Base-by-base conservation (phyloP, 2,888 invertebrate species). In the Philaethria dido region DNA sequence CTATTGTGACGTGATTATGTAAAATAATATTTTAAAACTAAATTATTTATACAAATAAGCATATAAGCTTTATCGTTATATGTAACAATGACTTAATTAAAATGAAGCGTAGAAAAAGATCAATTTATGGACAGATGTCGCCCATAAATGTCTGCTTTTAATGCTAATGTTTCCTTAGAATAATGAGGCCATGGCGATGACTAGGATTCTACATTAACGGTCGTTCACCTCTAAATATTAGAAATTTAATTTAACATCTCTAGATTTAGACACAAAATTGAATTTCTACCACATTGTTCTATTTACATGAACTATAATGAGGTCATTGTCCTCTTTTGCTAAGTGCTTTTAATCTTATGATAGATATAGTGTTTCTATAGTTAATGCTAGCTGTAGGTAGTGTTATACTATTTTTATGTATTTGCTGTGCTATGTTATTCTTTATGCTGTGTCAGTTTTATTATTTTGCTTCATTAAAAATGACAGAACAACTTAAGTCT, bases 1-100 rank as follows among this genome's bases (percentile, higher is more conserved):
- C 78, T 80, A 80, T 85, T 85, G 87, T 89, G 87, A 86, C 87
- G 85, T 88, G 90, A 89, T 90, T 89, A 89, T 89, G 84, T 89
- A 89, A 89, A 88, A 84, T 86, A 69, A 72, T 60, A 65, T 65
- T 48, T 69, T 36, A 63, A 8, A 29, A 42, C 8, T 48, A 20
- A 50, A n/a, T n/a, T 25, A 22, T 25, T 67, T 39, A n/a, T n/a
- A 42, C n/a, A 59, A 9, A 44, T 20, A 14, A 18, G 11, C 39
- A 11, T 22, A 9, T 20, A 16, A 2, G 0, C 44, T 64, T 16
- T 22, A 13, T 20, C 14, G 16, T 36, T 3, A 13, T n/a, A 11
- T 39, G 9, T 18, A 18, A 18, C 14, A 14, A 42, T 16, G 16
- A 42, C 22, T 6, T 8, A 57, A 16, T 11, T n/a, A 0, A 39